These are phyloP conservation scores for Engystomops pustulosus DNA, from an alignment of 2,113 vertebrate species.

Conservation along the genomic window DNA sequence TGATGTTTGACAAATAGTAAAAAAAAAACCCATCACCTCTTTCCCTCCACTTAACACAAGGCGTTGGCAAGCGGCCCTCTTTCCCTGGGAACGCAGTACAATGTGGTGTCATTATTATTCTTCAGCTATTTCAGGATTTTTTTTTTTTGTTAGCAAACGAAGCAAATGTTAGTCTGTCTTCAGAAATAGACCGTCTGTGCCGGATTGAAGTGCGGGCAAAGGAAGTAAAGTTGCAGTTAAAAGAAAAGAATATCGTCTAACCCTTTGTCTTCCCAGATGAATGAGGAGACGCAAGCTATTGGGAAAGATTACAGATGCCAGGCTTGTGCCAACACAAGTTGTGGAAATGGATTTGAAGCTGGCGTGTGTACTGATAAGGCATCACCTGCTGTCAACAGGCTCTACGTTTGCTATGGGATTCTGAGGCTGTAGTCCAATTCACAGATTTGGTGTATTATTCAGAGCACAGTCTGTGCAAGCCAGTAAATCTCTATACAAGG, in stretches of 20 bases:
- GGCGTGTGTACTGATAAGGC: slow-evolving; percentile 68
- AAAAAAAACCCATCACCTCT: slow-evolving; percentile 75
- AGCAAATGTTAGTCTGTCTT: slow-evolving; percentile 27
- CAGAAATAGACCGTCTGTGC: background rate
- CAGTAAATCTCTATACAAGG: background rate
- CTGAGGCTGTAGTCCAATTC: background rate
- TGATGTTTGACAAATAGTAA: slow-evolving; percentile 69
- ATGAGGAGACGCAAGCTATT: slow-evolving; percentile 13
- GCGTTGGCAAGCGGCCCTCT: slow-evolving; percentile 72
- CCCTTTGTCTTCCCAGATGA: slow-evolving; percentile 16
- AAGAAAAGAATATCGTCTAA: background rate
- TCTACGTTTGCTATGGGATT: background rate
- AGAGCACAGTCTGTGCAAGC: background rate
- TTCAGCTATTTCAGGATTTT: slow-evolving; percentile 12
- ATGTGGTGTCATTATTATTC: slow-evolving; percentile 63
- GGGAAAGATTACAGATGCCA: slow-evolving; percentile 44
- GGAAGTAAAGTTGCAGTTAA: background rate
- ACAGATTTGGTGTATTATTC: background rate
- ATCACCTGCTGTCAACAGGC: slow-evolving; percentile 14
- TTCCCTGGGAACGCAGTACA: slow-evolving; percentile 64
- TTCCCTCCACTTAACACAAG: slow-evolving; percentile 74
- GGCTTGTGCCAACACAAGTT: slow-evolving; percentile 74
- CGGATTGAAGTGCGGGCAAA: background rate
- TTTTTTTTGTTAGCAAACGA: slow-evolving; percentile 3
- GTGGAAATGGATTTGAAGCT: slow-evolving; percentile 34